Evolutionary conservation across 2,797 vertebrate species (phyloP).

Genomic region (Pteropus rufus): DNA sequence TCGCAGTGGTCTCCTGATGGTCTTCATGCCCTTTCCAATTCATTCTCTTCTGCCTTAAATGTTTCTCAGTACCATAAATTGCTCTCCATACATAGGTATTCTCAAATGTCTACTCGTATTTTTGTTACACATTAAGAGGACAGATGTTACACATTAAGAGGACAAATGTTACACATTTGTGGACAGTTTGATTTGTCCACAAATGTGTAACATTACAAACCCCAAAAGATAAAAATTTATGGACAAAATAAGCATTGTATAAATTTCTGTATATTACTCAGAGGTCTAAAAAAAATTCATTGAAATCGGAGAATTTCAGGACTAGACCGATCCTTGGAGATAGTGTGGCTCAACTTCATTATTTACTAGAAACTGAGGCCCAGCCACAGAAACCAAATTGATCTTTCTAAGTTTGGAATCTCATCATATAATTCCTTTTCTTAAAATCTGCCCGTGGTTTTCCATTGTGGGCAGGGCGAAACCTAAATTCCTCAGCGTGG

Average conservation of each 20-base stretch:
- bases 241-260: neutral
- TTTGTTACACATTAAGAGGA: neutral
- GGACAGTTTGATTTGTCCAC: neutral
- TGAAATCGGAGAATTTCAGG: neutral
- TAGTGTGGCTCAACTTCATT: neutral
- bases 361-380: neutral
- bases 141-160: neutral
- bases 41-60: neutral
- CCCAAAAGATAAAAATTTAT: neutral
- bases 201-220: neutral
- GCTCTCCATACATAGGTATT: neutral
- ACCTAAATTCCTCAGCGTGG: neutral
- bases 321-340: neutral
- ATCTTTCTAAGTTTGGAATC: constrained; percentile 1
- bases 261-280: neutral
- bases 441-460: neutral
- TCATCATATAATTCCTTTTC: neutral
- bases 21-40: neutral
- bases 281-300: neutral
- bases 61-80: neutral
- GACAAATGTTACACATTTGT: neutral
- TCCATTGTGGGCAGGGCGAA: neutral
- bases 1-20: neutral
- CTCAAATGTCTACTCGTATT: neutral
- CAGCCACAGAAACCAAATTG: neutral